Conservation (phyloP, 2,888 invertebrate species). For the Anagyrus pseudococci region DNA sequence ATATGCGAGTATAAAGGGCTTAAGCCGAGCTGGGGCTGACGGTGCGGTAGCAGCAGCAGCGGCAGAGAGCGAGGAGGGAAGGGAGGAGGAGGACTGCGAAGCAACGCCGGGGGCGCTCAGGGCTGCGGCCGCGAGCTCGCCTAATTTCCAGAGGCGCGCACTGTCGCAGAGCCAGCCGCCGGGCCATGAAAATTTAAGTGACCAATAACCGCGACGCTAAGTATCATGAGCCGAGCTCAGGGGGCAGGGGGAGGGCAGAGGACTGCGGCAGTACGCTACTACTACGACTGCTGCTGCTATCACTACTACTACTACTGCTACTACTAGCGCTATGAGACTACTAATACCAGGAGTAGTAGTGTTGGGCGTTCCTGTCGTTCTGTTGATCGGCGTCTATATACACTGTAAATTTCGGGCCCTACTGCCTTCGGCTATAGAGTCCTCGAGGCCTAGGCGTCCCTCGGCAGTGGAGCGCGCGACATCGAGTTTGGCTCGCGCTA, state of each 20-base stretch:
- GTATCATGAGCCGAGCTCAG: conserved; percentile 16
- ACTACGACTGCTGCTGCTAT: too few relatives aligned
- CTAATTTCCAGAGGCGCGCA: conserved; percentile 27
- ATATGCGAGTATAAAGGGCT: too few relatives aligned
- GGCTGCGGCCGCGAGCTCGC: conserved; percentile 6
- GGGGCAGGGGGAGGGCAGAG: not conserved
- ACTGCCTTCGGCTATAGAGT: too few relatives aligned
- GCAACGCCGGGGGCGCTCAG: not conserved
- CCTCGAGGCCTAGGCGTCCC: not conserved
- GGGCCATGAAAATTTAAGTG: conserved; percentile 34
- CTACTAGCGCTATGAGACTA: not conserved
- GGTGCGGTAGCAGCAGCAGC: too few relatives aligned
- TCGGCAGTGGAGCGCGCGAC: conserved; percentile 10
- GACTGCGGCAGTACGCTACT: conserved; percentile 1
- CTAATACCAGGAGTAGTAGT: too few relatives aligned
- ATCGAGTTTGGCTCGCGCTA: conserved; percentile 29
- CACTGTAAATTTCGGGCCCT: too few relatives aligned
- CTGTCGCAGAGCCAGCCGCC: conserved; percentile 8
- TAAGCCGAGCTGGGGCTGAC: too few relatives aligned
- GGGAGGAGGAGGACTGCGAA: too few relatives aligned
- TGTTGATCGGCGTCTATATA: too few relatives aligned
- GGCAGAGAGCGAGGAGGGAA: too few relatives aligned
- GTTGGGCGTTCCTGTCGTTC: too few relatives aligned
- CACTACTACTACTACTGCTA: not conserved
- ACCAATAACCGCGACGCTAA: conserved; percentile 34